Evolutionary conservation across 2,797 vertebrate species (phyloP), one percentile per base, ranked within the genome.

Genomic region (Gallinago nigripennis): DNA sequence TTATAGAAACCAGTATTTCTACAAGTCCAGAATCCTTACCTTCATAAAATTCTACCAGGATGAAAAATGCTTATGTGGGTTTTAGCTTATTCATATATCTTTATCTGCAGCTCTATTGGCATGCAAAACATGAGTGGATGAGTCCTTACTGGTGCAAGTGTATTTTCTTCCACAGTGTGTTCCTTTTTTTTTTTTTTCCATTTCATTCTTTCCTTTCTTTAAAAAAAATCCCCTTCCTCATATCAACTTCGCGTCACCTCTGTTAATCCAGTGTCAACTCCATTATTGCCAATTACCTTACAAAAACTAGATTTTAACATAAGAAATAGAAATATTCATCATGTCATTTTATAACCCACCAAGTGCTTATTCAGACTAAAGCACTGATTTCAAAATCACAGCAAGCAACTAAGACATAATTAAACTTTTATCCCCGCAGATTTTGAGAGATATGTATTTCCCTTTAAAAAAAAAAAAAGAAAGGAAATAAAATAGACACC

Each of bases 351-450:
- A 93, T 95, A 97, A 90, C 86, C 90, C 95, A 96, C 96, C 86
- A 96, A 97, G 95, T 95, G 92, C 96, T 96, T 97, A 96, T 95
- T 97, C 96, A 97, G 95, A 96, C 96, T 96, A 96, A 94, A 95
- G 89, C 92, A 94, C 93, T 96, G 96, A 97, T 97, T 98, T 98
- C 89, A 97, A 98, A 95, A 97, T 97, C 97, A 96, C 97, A 97
- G 97, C 97, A 96, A 98, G 97, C 70, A 96, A 97, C 96, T 97
- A 96, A 95, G 88, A 97, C 91, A 96, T 97, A 98, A 98, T 98
- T 97, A 98, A 98, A 98, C 95, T 97, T 98, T 96, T 95, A 97
- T 97, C 95, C 95, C 90, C 92, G 76, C 48, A 97, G 97, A 97
- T 97, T 96, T 94, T 95, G 78, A 95, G 87, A 83, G 3, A 88